phyloP scores from a whole-genome alignment of 2,888 invertebrate genomes.

The Salpingus planirostris region DNA sequence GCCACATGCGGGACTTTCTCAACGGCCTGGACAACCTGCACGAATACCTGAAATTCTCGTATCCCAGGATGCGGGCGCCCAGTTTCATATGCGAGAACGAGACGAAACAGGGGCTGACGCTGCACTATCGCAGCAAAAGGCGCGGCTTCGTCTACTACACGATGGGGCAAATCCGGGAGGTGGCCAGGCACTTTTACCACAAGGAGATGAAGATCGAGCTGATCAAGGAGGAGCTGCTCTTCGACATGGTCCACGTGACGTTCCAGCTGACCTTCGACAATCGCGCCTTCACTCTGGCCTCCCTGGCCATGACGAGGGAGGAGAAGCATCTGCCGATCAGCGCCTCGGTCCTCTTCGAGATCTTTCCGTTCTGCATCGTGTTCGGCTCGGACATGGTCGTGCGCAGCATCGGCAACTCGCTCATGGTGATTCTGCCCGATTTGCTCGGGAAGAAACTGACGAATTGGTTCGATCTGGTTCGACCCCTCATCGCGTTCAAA shows the following conservation, averaged over 20 bases:
- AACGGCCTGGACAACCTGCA: constrained; percentile 95
- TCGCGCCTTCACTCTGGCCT: constrained; percentile 76
- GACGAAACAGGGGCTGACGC: constrained; percentile 79
- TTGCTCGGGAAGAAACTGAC: constrained; percentile 83
- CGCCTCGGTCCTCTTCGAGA: constrained; percentile 86
- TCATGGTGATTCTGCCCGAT: constrained; percentile 83
- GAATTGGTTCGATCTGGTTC: constrained; percentile 83
- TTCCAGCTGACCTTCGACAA: constrained; percentile 94
- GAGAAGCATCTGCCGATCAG: constrained; percentile 84
- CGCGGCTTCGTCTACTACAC: constrained; percentile 94
- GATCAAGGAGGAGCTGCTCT: constrained; percentile 74
- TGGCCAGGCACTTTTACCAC: constrained; percentile 88
- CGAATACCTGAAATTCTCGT: constrained; percentile 93
- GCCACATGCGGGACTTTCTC: constrained; percentile 91
- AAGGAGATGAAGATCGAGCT: constrained; percentile 90
- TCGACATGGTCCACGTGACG: constrained; percentile 88
- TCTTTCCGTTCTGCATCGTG: constrained; percentile 96
- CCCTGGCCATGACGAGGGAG: constrained; percentile 75
- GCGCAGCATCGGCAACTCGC: constrained; percentile 80
- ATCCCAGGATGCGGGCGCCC: constrained; percentile 85
- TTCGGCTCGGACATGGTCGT: constrained; percentile 90
- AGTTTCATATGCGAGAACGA: constrained; percentile 97
- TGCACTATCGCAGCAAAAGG: constrained; percentile 89
- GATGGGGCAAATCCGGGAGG: constrained; percentile 91
- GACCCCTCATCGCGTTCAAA: constrained; percentile 89